phyloP scores from a whole-genome alignment of 1,140 invertebrate species.

The Calliphora vicina region DNA sequence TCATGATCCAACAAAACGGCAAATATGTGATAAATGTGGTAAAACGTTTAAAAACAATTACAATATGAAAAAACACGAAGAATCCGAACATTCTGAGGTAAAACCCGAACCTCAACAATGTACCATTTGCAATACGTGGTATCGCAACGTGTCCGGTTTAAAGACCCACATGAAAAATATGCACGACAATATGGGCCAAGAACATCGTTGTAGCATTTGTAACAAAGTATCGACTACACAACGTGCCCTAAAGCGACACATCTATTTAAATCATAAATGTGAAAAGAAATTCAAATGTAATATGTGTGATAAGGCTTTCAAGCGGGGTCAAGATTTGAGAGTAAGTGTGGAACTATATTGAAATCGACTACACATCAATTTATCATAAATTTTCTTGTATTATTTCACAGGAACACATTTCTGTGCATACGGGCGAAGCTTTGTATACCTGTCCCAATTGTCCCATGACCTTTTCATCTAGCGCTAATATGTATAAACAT shows the following conservation, averaged over 20 bases:
- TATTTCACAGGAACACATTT: constrained; percentile 47
- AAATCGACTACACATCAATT: background rate
- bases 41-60: constrained; percentile 55
- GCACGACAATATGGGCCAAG: constrained; percentile 46
- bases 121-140: constrained; percentile 56
- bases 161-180: constrained; percentile 61
- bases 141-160: constrained; percentile 53
- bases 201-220: constrained; percentile 58
- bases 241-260: constrained; percentile 54
- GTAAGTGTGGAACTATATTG: constrained; percentile 40
- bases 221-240: constrained; percentile 56
- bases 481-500: constrained; percentile 60
- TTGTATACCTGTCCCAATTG: constrained; percentile 57
- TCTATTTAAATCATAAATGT: constrained; percentile 59
- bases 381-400: background rate
- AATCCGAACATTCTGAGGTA: constrained; percentile 55
- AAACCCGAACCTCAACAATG: constrained; percentile 56
- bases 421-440: constrained; percentile 55
- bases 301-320: constrained; percentile 61
- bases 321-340: constrained; percentile 54
- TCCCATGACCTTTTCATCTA: constrained; percentile 58
- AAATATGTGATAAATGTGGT: constrained; percentile 59
- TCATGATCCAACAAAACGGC: constrained; percentile 55
- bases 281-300: constrained; percentile 60
- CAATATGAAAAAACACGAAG: constrained; percentile 56